These are phyloP conservation scores for Propithecus perrieri DNA, from an alignment of 2,797 vertebrate genomes.

Conservation along the genomic window DNA sequence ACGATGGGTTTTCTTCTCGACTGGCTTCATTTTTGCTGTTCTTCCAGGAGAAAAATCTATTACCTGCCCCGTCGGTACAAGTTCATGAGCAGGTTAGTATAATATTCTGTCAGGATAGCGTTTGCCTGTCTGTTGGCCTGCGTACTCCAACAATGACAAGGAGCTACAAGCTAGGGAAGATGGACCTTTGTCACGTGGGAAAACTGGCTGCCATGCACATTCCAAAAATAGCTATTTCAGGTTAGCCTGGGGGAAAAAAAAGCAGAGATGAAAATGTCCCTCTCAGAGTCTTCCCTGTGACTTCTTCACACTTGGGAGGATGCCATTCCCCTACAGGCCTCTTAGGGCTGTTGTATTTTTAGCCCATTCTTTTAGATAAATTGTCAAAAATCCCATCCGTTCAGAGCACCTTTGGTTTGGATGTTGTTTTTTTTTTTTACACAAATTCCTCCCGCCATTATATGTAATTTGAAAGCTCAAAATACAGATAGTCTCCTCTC, in stretches of 20 bases:
- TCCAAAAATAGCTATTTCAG: background rate
- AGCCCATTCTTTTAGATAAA: background rate
- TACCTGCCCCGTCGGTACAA: conserved; percentile 95
- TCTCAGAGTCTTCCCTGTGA: background rate
- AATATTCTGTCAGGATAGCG: background rate
- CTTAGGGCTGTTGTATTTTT: background rate
- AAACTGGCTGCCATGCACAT: background rate
- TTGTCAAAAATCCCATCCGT: background rate
- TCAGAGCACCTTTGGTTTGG: background rate
- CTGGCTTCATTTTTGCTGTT: conserved; percentile 93
- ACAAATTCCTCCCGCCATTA: background rate
- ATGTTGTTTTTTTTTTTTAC: background rate
- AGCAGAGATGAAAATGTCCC: background rate
- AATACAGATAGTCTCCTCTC: background rate
- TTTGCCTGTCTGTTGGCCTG: background rate
- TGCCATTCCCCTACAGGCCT: background rate
- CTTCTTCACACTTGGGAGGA: background rate
- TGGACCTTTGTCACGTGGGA: background rate
- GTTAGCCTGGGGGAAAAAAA: background rate
- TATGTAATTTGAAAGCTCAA: background rate
- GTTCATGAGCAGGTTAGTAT: conserved; percentile 95
- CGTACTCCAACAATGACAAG: background rate
- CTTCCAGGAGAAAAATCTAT: conserved; percentile 97
- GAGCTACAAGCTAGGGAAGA: conserved; percentile 25
- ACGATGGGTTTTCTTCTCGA: conserved; percentile 93